Conservation (phyloP, 1,140 invertebrate species). For the Pachypsylla venusta region DNA sequence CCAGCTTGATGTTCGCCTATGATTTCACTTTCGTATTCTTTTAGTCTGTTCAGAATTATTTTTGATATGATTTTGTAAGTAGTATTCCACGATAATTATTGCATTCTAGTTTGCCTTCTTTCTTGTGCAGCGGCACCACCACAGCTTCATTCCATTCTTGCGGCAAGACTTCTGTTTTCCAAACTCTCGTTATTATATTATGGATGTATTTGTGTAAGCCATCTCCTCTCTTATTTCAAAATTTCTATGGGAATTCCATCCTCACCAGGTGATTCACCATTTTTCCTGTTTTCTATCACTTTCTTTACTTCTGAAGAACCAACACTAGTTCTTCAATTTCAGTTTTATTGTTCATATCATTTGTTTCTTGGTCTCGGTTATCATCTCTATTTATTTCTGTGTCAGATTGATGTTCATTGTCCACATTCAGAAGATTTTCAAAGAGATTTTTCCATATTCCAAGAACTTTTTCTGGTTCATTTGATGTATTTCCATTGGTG, state of each 20-base stretch:
- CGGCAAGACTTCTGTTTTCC: constrained; percentile 19
- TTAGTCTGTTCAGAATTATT: constrained; percentile 11
- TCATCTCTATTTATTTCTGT: not conserved
- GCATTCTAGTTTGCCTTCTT: constrained; percentile 21
- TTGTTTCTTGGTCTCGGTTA: not conserved
- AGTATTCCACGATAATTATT: constrained; percentile 24
- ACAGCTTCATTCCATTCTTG: constrained; percentile 21
- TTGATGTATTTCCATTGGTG: constrained; percentile 7
- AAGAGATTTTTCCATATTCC: constrained; percentile 16
- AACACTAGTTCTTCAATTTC: constrained; percentile 7
- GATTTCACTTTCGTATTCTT: constrained; percentile 12
- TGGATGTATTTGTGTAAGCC: constrained; percentile 9
- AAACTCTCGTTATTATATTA: constrained; percentile 3
- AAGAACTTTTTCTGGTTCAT: constrained; percentile 6
- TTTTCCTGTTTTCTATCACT: constrained; percentile 17
- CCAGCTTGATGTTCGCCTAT: constrained; percentile 16
- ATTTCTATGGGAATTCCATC: constrained; percentile 24
- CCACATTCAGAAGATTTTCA: constrained; percentile 12
- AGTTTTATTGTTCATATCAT: not conserved
- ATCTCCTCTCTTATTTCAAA: constrained; percentile 17
- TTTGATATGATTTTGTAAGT: constrained; percentile 17
- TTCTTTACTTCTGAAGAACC: constrained; percentile 13
- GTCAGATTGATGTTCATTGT: constrained; percentile 5
- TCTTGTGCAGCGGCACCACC: constrained; percentile 23
- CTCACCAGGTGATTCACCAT: constrained; percentile 21